A percentile compares a stretch with the other conserved stretches of the same genome.
phyloP scores from a whole-genome alignment of 2,888 invertebrate species.

The Eilema depressum region DNA sequence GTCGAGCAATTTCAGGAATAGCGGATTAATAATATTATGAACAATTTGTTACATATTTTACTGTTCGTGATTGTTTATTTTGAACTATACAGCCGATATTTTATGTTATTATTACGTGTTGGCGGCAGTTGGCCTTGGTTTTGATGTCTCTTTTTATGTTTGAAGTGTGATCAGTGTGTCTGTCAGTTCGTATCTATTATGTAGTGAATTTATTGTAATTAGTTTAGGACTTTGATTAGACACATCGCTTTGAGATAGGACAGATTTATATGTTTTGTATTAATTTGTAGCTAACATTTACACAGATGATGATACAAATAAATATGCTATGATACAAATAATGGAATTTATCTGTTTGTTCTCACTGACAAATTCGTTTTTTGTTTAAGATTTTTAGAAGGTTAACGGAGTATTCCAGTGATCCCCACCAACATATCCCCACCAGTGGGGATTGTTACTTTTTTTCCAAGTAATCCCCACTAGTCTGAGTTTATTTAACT shows the following conservation, averaged over 20 bases:
- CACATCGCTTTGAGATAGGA: not conserved
- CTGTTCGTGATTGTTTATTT: slow-evolving; percentile 65
- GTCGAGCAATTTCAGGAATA: slow-evolving; percentile 77
- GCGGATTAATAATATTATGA: slow-evolving; percentile 73
- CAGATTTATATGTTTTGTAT: slow-evolving; percentile 3
- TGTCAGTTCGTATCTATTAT: slow-evolving; percentile 10
- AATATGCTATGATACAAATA: not conserved
- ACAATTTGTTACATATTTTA: slow-evolving; percentile 72
- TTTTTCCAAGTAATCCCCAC: no score
- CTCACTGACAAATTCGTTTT: not conserved
- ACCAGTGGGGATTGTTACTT: no score
- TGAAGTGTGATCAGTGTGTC: slow-evolving; percentile 30
- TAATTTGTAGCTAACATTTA: not conserved
- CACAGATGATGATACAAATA: not conserved
- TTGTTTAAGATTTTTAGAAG: no score
- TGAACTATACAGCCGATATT: slow-evolving; percentile 55
- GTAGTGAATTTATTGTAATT: slow-evolving; percentile 18
- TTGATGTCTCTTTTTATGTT: slow-evolving; percentile 42
- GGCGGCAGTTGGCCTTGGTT: slow-evolving; percentile 37
- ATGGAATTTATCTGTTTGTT: not conserved
- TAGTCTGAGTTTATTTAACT: no score
- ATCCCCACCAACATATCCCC: no score
- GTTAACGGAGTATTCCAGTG: no score
- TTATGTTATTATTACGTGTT: slow-evolving; percentile 56
- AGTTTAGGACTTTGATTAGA: slow-evolving; percentile 8